These are phyloP conservation scores for Bradypus variegatus DNA, from an alignment of 2,797 vertebrate genomes.

Conservation along the genomic window DNA sequence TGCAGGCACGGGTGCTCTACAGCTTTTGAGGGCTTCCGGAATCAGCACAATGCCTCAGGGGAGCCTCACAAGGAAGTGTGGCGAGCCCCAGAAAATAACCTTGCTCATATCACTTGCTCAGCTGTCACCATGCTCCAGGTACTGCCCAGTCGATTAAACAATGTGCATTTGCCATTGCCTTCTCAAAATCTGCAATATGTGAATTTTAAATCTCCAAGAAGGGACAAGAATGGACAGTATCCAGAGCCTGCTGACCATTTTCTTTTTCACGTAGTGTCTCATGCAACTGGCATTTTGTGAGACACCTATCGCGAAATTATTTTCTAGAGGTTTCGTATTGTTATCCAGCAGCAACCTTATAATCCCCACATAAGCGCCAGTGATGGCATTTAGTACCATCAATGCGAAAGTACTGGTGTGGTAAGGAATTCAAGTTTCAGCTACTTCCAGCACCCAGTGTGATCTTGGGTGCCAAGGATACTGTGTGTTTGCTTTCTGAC, in stretches of 20 bases:
- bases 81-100: background rate
- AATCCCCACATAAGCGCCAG: background rate
- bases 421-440: background rate
- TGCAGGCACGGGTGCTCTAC: background rate
- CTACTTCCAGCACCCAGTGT: background rate
- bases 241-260: background rate
- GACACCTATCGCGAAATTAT: background rate
- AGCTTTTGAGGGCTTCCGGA: no score
- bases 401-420: background rate
- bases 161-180: fast-evolving
- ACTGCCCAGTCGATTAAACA: background rate
- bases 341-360: background rate
- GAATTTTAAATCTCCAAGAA: background rate
- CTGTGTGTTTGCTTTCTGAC: background rate
- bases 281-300: background rate
- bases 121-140: background rate
- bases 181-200: background rate
- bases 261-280: background rate
- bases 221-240: no score
- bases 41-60: background rate
- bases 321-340: background rate
- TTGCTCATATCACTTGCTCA: no score
- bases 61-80: fast-evolving
- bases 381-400: background rate
- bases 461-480: fast-evolving